Base-by-base conservation (phyloP, 2,888 invertebrate genomes). In the Candidula unifasciata region DNA sequence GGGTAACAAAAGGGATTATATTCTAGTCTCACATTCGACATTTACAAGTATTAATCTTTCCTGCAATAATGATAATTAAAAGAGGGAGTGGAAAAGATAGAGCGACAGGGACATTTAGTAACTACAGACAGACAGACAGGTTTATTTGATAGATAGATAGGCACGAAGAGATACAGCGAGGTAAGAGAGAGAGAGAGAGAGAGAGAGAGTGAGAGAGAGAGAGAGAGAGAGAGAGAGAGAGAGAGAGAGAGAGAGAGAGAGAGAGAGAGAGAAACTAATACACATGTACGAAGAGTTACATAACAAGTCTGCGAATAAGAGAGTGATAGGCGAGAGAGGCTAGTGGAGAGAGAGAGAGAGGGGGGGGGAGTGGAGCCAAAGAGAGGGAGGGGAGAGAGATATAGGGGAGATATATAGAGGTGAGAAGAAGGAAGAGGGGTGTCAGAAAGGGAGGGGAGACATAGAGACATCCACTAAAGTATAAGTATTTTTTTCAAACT, bases 261-360 rank as follows among this genome's bases (percentile, higher is more conserved):
- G 27, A 79, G 66, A 79, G 30, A 66, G 79, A 66, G 60, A 79
- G 60, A 79, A 8, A 79, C 30, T 60, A 21, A 60, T 16, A 78
- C 5, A 78, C 30, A 78, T 5, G 60, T 10, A 78, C 5, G 60
- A 33, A 78, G 21, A 78, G 60, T 60, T 6, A 78, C 30, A 78
- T 3, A 78, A 16, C 57, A 2, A 78, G 18, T 60, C 5, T 60
- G n/a, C n/a, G n/a, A n/a, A n/a, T n/a, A n/a, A n/a, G n/a, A n/a
- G n/a, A n/a, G n/a, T n/a, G n/a, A n/a, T n/a, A n/a, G n/a, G n/a
- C n/a, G 37, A 33, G 33, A 37, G 79, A 79, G 66, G 60, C 37
- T 60, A 64, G 60, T 21, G 44, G 68, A 80, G 68, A 68, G 68
- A 37, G 68, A 68, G 66, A 80, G 68, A 80, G 80, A 80, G 80